These are phyloP conservation scores for Mesoligia furuncula DNA, from an alignment of 2,888 invertebrate genomes.

Conservation along the genomic window DNA sequence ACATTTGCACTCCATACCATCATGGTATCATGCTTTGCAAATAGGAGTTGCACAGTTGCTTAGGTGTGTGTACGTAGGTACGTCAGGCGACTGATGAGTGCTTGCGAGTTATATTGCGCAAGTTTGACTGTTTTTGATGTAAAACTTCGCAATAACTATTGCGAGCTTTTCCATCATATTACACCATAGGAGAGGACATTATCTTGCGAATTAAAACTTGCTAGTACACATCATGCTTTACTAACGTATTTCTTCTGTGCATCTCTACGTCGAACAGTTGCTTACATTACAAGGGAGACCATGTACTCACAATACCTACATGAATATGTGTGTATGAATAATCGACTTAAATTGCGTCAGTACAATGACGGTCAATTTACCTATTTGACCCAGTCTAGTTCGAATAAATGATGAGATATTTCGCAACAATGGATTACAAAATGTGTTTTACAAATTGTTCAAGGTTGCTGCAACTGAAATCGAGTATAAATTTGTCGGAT, in stretches of 20 bases:
- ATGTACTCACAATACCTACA: not conserved
- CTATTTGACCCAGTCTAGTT: constrained; percentile 22
- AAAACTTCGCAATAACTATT: constrained; percentile 10
- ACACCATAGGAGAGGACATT: not conserved
- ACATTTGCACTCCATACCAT: too few relatives aligned
- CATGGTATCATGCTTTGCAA: not conserved
- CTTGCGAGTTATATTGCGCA: constrained; percentile 10
- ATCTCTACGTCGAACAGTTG: not conserved
- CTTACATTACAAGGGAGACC: not conserved
- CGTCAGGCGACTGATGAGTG: not conserved
- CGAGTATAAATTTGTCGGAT: constrained; percentile 86
- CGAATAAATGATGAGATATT: constrained; percentile 31
- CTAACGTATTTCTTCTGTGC: not conserved
- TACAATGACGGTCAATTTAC: constrained; percentile 6
- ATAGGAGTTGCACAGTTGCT: not conserved
- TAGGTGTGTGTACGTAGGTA: not conserved
- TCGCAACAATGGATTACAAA: constrained; percentile 28
- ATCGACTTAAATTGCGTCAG: not conserved
- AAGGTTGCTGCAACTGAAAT: constrained; percentile 77
- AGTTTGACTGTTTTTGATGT: constrained; percentile 9
- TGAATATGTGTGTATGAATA: not conserved
- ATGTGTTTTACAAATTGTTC: constrained; percentile 58
- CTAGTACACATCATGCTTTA: not conserved
- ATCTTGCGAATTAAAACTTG: constrained; percentile 13
- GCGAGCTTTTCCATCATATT: constrained; percentile 8